Evolutionary conservation across 2,797 vertebrate species (phyloP).

Genomic region (Myotis myotis): DNA sequence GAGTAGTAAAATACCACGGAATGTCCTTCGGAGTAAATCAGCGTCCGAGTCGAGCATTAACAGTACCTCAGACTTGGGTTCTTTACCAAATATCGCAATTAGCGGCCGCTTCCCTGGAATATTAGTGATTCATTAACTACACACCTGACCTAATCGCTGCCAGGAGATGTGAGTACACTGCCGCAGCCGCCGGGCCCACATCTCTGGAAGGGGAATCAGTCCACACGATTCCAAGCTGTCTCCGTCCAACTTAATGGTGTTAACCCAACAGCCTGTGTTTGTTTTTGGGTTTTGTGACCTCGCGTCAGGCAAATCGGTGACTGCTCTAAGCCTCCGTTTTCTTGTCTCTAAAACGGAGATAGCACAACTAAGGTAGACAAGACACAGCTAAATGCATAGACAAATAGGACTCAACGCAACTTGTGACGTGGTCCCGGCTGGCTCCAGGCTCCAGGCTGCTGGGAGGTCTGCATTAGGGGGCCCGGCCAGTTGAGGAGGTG

Average conservation of each 20-base stretch:
- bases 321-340: background rate
- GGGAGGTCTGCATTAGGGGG: background rate
- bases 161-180: background rate
- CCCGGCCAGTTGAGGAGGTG: background rate
- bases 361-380: background rate
- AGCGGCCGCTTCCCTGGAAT: background rate
- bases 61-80: background rate
- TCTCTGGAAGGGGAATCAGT: background rate
- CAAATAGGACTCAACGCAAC: background rate
- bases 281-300: background rate
- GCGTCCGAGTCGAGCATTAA: background rate
- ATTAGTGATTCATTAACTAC: background rate
- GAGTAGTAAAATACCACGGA: background rate
- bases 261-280: rapidly evolving
- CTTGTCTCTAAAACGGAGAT: background rate
- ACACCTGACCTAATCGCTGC: background rate
- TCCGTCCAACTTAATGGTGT: rapidly evolving
- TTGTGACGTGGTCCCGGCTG: background rate
- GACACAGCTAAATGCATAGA: background rate
- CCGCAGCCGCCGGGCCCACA: background rate
- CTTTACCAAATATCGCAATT: background rate
- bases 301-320: too few species aligned
- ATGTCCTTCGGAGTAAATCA: background rate
- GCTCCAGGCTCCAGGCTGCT: background rate
- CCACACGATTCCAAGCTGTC: background rate